phyloP scores from a whole-genome alignment of 2,888 invertebrate genomes.

The Parnassius orleans region DNA sequence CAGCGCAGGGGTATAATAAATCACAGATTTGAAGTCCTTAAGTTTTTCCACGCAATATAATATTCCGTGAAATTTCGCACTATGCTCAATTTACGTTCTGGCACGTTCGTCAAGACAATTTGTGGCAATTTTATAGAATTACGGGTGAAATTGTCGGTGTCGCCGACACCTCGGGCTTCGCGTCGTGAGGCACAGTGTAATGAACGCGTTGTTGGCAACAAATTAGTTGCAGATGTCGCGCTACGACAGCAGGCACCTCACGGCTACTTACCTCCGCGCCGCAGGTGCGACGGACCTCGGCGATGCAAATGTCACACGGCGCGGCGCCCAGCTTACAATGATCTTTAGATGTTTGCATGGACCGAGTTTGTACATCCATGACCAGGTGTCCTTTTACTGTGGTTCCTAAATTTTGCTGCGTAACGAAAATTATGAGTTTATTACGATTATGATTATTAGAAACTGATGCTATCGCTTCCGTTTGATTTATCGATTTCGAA shows the following conservation, averaged over 20 bases:
- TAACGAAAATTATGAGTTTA: conserved; percentile 16
- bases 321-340: conserved; percentile 33
- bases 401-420: background rate
- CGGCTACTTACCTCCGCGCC: conserved; percentile 49
- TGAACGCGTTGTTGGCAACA: conserved; percentile 68
- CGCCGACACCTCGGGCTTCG: conserved; percentile 73
- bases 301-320: conserved; percentile 60
- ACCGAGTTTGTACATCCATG: background rate
- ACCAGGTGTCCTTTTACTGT: conserved; percentile 3
- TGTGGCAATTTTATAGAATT: conserved; percentile 71
- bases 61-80: background rate
- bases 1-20: background rate
- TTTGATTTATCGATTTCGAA: conserved; percentile 19
- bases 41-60: no score
- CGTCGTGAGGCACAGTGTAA: conserved; percentile 56
- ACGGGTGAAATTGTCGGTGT: conserved; percentile 64
- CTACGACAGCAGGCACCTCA: conserved; percentile 64
- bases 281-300: conserved; percentile 50
- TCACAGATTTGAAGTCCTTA: background rate
- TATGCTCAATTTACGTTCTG: background rate
- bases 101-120: conserved; percentile 1
- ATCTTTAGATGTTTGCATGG: conserved; percentile 24
- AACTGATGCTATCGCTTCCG: background rate
- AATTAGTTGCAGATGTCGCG: conserved; percentile 77
- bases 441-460: conserved; percentile 3